Conservation (phyloP, 1,140 invertebrate species). For the Drosophila ogumai region DNA sequence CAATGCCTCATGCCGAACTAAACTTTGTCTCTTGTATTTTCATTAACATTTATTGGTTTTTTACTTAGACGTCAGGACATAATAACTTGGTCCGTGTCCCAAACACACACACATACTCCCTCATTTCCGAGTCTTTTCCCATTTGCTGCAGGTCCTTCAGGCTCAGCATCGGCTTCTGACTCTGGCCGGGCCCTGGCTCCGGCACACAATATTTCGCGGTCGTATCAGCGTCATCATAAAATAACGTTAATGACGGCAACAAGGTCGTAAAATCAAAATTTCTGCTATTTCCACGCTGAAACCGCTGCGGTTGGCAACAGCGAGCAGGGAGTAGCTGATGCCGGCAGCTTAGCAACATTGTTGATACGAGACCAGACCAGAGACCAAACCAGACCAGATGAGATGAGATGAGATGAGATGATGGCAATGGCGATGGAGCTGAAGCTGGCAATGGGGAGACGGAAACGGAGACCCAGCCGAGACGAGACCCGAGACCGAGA, state of each 20-base stretch:
- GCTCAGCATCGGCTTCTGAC: not conserved
- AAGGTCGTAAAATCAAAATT: slow-evolving; percentile 84
- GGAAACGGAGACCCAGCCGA: slow-evolving; percentile 19
- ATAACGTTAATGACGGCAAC: slow-evolving; percentile 83
- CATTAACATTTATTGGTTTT: slow-evolving; percentile 84
- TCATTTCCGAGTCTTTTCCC: slow-evolving; percentile 9
- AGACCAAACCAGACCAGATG: slow-evolving; percentile 3
- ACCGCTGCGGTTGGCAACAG: slow-evolving; percentile 56
- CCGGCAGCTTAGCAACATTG: slow-evolving; percentile 61
- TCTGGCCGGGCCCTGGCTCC: slow-evolving; percentile 29
- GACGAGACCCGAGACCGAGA: slow-evolving; percentile 17
- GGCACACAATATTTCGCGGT: slow-evolving; percentile 75
- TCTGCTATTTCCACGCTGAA: slow-evolving; percentile 77
- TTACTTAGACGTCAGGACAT: slow-evolving; percentile 75
- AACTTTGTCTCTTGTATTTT: slow-evolving; percentile 83
- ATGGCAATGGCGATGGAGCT: not conserved
- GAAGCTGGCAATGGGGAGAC: not conserved
- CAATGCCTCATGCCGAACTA: slow-evolving; percentile 71
- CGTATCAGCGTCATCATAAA: slow-evolving; percentile 84
- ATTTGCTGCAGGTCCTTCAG: slow-evolving; percentile 53
- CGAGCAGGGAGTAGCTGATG: slow-evolving; percentile 26
- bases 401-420: slow-evolving; percentile 17
- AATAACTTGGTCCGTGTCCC: slow-evolving; percentile 53
- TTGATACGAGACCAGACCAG: slow-evolving; percentile 40
- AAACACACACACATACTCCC: not conserved